Evolutionary conservation across 1,140 invertebrate genomes (phyloP).

Genomic region (Pseudomyrmex sp.): DNA sequence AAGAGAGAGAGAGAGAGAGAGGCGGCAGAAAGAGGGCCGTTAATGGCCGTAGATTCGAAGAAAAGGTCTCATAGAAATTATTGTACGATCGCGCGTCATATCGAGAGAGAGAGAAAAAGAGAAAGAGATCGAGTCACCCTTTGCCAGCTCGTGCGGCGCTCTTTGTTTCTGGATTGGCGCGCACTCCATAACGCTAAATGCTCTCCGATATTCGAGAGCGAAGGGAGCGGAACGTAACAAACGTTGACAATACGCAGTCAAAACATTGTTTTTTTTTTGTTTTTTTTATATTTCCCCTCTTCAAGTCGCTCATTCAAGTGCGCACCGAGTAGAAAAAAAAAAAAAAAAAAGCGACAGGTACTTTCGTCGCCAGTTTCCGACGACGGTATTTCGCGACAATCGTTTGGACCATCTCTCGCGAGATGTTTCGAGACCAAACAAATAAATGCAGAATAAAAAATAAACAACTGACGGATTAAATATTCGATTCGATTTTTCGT

Average conservation of each 20-base stretch:
- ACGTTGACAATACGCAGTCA: conserved; percentile 65
- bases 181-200: conserved; percentile 69
- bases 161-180: conserved; percentile 73
- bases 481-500: conserved; percentile 15
- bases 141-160: conserved; percentile 67
- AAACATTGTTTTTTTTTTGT: conserved; percentile 68
- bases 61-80: conserved; percentile 73
- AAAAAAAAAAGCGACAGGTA: conserved; percentile 29
- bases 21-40: conserved; percentile 52
- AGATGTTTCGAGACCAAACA: conserved; percentile 44
- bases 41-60: conserved; percentile 69
- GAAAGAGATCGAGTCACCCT: conserved; percentile 65
- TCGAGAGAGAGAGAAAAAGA: background rate
- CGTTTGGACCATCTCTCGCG: background rate
- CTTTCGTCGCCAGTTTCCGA: conserved; percentile 55
- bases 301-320: conserved; percentile 13
- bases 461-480: conserved; percentile 9
- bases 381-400: conserved; percentile 22
- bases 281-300: conserved; percentile 8
- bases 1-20: too few relatives aligned
- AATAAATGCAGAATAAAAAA: conserved; percentile 9
- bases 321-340: background rate
- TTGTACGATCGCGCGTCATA: conserved; percentile 72
- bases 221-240: conserved; percentile 51
- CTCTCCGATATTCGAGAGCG: conserved; percentile 56